A percentile compares a stretch with the other conserved stretches of the same genome.
phyloP scores from a whole-genome alignment of 2,113 vertebrate species.

The Erythrocebus patas region DNA sequence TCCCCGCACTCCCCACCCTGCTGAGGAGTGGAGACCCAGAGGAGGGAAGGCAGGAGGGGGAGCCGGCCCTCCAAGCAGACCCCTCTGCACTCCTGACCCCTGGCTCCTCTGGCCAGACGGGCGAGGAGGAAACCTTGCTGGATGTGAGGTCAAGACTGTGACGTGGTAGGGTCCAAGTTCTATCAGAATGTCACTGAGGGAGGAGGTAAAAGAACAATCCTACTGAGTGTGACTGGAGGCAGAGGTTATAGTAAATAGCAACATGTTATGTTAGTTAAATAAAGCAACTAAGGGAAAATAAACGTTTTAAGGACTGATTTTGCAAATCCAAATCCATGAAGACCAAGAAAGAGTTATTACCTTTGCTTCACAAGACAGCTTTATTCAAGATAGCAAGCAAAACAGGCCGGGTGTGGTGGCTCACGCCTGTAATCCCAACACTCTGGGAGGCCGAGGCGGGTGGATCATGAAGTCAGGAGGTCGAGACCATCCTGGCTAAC shows the following conservation, averaged over 20 bases:
- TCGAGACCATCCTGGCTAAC: too few relatives aligned
- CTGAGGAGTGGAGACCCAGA: background rate
- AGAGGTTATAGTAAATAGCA: background rate
- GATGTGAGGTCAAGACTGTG: background rate
- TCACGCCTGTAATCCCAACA: too few relatives aligned
- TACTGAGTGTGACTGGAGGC: background rate
- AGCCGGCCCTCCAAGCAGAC: background rate
- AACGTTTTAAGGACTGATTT: background rate
- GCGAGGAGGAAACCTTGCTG: background rate
- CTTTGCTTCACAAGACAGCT: background rate
- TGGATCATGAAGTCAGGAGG: too few relatives aligned
- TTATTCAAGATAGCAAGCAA: background rate
- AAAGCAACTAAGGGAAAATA: background rate
- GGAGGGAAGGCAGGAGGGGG: background rate
- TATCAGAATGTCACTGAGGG: background rate
- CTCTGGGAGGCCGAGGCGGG: too few relatives aligned
- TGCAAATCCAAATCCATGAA: background rate
- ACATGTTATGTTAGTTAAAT: background rate
- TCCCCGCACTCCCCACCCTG: too few relatives aligned
- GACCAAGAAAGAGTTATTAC: background rate
- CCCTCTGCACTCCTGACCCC: background rate
- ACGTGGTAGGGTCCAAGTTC: background rate
- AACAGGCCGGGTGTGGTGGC: too few relatives aligned
- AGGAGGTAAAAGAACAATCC: background rate
- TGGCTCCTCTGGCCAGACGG: too few relatives aligned